Conservation (phyloP, 2,113 vertebrate genomes). For the Plestiodon gilberti region DNA sequence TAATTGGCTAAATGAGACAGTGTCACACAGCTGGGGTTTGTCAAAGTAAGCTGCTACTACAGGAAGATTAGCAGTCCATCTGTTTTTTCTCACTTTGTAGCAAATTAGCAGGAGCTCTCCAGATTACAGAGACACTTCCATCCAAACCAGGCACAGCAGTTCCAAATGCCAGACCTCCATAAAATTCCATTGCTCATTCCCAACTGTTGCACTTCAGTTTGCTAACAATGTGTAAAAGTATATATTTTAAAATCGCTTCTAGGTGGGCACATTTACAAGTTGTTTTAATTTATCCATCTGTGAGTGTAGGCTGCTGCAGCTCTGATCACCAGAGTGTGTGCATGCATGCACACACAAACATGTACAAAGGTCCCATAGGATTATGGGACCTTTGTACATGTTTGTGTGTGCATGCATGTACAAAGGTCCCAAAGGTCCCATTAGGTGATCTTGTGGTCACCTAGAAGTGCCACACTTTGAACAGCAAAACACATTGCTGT, state of each 20-base stretch:
- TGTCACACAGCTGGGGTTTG: conserved; percentile 41
- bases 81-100: conserved; percentile 37
- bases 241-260: too few relatives aligned
- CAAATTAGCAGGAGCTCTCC: not conserved
- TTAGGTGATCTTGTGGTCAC: not conserved
- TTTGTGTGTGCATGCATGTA: too few relatives aligned
- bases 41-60: conserved; percentile 11
- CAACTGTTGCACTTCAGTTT: not conserved
- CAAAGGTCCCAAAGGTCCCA: too few relatives aligned
- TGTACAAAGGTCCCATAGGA: too few relatives aligned
- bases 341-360: too few relatives aligned
- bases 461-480: not conserved
- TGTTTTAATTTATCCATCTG: not conserved
- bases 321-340: not conserved
- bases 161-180: not conserved
- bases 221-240: too few relatives aligned
- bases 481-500: not conserved
- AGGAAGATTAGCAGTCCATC: conserved; percentile 24
- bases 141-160: not conserved
- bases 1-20: not conserved
- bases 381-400: too few relatives aligned
- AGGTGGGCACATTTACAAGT: not conserved
- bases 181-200: not conserved
- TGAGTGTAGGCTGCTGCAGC: not conserved
- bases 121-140: not conserved